Evolutionary conservation across 2,888 invertebrate species (phyloP).

Genomic region (Tenthredo livida): DNA sequence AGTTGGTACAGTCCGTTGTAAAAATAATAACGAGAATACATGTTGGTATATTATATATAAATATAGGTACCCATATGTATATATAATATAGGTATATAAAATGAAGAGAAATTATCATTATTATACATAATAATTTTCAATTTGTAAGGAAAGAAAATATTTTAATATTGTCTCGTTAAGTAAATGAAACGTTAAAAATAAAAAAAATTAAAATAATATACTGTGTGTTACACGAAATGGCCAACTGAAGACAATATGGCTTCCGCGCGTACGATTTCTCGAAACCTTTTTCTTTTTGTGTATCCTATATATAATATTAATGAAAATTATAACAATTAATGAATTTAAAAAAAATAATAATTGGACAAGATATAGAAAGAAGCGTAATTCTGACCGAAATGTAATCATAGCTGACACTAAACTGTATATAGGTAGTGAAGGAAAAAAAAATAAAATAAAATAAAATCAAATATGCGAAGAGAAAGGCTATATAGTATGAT

Average conservation of each 20-base stretch:
- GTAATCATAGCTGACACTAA: neutral
- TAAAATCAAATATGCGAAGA: neutral
- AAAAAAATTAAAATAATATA: neutral
- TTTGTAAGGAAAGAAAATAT: neutral
- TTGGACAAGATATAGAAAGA: neutral
- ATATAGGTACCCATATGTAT: too few relatives aligned
- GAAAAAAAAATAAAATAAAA: neutral
- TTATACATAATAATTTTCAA: neutral
- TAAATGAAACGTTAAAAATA: neutral
- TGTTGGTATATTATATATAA: neutral
- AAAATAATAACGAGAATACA: neutral
- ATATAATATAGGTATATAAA: too few relatives aligned
- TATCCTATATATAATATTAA: too few relatives aligned
- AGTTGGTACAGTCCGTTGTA: slow-evolving; percentile 28
- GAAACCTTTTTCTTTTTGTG: too few relatives aligned
- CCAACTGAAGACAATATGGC: neutral
- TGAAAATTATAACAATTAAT: neutral
- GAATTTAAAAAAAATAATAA: neutral
- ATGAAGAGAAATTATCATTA: too few relatives aligned
- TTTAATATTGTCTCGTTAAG: neutral
- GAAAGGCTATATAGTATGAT: neutral
- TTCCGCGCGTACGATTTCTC: neutral
- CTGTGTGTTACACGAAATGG: neutral
- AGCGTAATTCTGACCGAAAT: neutral
- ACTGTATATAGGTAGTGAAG: neutral